A percentile compares a stretch with the other conserved stretches of the same genome.
These are phyloP conservation scores for Aptenodytes patagonicus DNA, from an alignment of 2,113 vertebrate species.

Conservation along the genomic window DNA sequence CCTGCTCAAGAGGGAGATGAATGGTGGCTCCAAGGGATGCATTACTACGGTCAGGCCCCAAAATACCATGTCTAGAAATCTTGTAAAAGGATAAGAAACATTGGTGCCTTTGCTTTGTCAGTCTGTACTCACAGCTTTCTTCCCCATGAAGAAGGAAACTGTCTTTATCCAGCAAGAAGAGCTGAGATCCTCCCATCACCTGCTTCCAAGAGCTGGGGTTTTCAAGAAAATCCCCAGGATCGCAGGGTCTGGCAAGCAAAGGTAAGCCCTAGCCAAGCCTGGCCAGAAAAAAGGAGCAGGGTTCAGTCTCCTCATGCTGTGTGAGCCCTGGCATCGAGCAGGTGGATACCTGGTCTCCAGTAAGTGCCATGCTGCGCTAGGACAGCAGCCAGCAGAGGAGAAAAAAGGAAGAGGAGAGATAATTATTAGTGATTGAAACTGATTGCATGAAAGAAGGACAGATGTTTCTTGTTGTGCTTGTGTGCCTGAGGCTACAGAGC, in stretches of 20 bases:
- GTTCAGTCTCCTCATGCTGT: rapidly evolving
- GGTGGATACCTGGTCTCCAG: not conserved
- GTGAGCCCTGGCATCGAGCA: not conserved
- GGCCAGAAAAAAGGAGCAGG: not conserved
- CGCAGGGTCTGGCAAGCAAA: not conserved
- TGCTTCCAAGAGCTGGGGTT: not conserved
- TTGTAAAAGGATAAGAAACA: not conserved
- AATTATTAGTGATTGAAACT: conserved; percentile 66
- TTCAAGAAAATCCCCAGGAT: not conserved
- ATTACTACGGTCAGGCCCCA: not conserved
- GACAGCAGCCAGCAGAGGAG: conserved; percentile 38
- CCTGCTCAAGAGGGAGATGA: not conserved
- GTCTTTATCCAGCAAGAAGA: not conserved
- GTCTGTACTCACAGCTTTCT: not conserved
- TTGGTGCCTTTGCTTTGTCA: not conserved
- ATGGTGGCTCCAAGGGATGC: not conserved
- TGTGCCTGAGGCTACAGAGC: conserved; percentile 48
- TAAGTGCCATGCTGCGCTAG: not conserved
- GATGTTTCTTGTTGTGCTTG: conserved; percentile 55
- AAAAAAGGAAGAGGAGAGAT: conserved; percentile 44
- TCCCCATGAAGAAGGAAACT: not conserved
- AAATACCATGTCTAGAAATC: not conserved
- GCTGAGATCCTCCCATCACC: not conserved
- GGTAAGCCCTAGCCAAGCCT: not conserved
- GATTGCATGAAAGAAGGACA: conserved; percentile 65